These are phyloP conservation scores for Prosopocoilus inquinatus DNA, from an alignment of 2,888 invertebrate species.

Conservation along the genomic window DNA sequence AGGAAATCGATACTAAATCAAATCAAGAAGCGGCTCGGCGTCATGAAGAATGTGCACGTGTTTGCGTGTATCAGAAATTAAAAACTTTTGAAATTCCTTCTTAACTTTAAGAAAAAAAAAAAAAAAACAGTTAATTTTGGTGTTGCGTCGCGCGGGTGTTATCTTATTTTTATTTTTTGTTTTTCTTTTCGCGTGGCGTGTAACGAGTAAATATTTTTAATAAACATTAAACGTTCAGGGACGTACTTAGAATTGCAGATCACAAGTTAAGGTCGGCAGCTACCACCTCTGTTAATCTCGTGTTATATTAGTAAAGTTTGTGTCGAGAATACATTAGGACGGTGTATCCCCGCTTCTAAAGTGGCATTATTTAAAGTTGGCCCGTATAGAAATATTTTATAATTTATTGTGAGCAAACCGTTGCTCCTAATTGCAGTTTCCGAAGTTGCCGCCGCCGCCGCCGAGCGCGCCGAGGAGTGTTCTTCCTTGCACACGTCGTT, in stretches of 20 bases:
- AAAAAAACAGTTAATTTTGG: too few relatives aligned
- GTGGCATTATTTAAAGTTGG: constrained; percentile 46
- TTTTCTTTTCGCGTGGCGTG: too few relatives aligned
- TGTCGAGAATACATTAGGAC: constrained; percentile 41
- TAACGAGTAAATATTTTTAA: too few relatives aligned
- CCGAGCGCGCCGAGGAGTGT: background rate
- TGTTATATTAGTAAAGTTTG: constrained; percentile 48
- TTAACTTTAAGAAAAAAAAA: too few relatives aligned
- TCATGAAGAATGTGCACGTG: too few relatives aligned
- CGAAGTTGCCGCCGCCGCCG: constrained; percentile 36
- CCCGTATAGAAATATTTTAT: constrained; percentile 46
- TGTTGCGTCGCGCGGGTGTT: too few relatives aligned
- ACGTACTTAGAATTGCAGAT: constrained; percentile 3
- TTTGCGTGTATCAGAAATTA: too few relatives aligned
- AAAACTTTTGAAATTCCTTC: too few relatives aligned
- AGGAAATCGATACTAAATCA: too few relatives aligned
- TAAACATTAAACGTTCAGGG: too few relatives aligned
- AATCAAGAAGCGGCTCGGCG: too few relatives aligned
- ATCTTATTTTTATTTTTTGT: too few relatives aligned
- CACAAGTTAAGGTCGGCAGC: background rate
- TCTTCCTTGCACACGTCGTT: constrained; percentile 21
- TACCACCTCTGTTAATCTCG: constrained; percentile 41
- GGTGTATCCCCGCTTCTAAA: constrained; percentile 30
- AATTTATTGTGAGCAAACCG: constrained; percentile 46
- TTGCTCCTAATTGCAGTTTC: constrained; percentile 48